Conservation (phyloP, 2,797 vertebrate genomes). For the Alectoris magna region DNA sequence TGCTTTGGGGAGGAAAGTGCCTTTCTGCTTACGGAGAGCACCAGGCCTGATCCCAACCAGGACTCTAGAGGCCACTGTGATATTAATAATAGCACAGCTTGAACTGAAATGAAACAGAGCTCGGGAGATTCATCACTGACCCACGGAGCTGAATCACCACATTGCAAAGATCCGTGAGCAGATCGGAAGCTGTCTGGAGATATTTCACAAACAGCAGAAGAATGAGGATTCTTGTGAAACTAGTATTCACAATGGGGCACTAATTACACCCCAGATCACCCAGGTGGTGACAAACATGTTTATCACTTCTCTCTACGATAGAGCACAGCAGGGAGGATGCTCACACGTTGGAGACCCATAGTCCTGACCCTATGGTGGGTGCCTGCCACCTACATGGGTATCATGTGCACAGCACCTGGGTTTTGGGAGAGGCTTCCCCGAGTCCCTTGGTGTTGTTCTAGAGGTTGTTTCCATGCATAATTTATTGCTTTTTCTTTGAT, state of each 20-base stretch:
- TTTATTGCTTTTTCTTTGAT: neutral
- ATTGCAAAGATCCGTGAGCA: neutral
- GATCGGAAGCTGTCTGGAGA: neutral
- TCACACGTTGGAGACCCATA: fast-evolving
- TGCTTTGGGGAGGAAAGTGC: neutral
- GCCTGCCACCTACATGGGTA: neutral
- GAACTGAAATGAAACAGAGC: neutral
- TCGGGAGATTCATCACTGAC: neutral
- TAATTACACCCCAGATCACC: neutral
- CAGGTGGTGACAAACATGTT: neutral
- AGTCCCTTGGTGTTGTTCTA: fast-evolving
- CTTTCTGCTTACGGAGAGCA: fast-evolving
- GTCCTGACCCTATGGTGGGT: fast-evolving
- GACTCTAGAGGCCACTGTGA: constrained; percentile 25
- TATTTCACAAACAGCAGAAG: neutral
- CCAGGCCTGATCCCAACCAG: neutral
- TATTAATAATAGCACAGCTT: neutral
- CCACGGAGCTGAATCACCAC: neutral
- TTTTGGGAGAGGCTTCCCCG: too few species aligned
- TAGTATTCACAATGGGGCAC: neutral
- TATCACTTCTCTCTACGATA: fast-evolving
- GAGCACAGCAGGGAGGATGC: neutral
- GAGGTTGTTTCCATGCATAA: fast-evolving
- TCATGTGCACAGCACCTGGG: neutral
- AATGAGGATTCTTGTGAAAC: constrained; percentile 18